Percentiles rank a stretch among this genome's conserved stretches.
phyloP scores from a whole-genome alignment of 2,888 invertebrate species.

The Drepana falcataria region DNA sequence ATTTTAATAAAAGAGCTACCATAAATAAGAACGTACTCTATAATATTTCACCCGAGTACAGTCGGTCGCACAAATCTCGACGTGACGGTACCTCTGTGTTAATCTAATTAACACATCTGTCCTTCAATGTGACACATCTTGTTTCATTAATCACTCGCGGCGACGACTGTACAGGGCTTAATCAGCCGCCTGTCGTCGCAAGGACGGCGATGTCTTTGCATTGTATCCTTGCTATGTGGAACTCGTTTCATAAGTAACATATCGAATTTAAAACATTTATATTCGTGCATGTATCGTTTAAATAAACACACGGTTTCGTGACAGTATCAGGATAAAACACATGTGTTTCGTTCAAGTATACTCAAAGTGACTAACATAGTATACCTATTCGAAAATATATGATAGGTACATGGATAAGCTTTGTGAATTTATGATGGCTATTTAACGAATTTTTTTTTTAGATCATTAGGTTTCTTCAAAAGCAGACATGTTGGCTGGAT shows the following conservation, averaged over 20 bases:
- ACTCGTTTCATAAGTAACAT: constrained; percentile 2
- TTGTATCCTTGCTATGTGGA: constrained; percentile 20
- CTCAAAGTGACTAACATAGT: no score
- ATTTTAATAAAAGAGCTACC: background rate
- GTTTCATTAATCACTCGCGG: constrained; percentile 53
- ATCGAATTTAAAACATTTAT: no score
- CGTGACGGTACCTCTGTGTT: constrained; percentile 33
- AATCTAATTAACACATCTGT: constrained; percentile 59
- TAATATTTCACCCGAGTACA: background rate
- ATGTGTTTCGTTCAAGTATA: no score
- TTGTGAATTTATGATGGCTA: no score
- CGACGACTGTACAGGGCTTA: constrained; percentile 28
- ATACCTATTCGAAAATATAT: no score
- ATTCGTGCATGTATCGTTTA: no score
- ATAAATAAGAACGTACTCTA: background rate
- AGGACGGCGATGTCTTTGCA: constrained; percentile 15
- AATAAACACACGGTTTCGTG: no score
- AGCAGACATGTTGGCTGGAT: no score
- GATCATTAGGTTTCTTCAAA: no score
- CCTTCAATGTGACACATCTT: constrained; percentile 33
- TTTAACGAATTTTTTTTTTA: no score
- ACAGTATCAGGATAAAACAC: no score
- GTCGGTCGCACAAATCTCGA: constrained; percentile 16
- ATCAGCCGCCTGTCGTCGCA: constrained; percentile 27
- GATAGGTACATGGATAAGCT: no score